Percentiles rank a stretch among this genome's conserved stretches.
These are phyloP conservation scores for Iguana delicatissima DNA, from an alignment of 2,797 vertebrate species.

Conservation along the genomic window DNA sequence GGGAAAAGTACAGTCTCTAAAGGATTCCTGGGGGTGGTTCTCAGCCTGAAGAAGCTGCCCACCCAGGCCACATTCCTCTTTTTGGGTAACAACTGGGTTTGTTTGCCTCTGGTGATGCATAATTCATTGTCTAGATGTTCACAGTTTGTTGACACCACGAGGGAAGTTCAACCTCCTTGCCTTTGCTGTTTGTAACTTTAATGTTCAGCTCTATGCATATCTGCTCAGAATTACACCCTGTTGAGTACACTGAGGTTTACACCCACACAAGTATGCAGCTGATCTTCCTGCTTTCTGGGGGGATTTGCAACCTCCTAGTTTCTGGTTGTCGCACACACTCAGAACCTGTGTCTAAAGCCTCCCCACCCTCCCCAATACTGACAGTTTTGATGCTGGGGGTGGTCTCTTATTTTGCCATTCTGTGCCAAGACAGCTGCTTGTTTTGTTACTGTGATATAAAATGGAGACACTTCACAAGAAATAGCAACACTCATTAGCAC, in stretches of 20 bases:
- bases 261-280: no score
- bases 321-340: not conserved
- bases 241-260: not conserved
- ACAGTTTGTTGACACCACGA: not conserved
- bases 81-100: not conserved
- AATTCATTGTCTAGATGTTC: not conserved
- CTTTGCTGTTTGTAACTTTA: not conserved
- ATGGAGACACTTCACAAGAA: not conserved
- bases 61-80: not conserved
- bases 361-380: not conserved
- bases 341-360: not conserved
- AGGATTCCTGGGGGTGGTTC: no score
- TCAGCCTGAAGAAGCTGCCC: not conserved
- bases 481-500: not conserved
- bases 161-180: not conserved
- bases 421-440: not conserved
- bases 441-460: not conserved
- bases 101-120: no score
- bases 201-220: not conserved
- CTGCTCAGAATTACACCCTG: not conserved
- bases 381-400: not conserved
- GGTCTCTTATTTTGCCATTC: not conserved
- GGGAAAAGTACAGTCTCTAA: no score
- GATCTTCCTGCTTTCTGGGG: not conserved
- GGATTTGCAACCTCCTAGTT: not conserved